These are phyloP conservation scores for Pocota personata DNA, from an alignment of 2,888 invertebrate genomes.

Conservation along the genomic window DNA sequence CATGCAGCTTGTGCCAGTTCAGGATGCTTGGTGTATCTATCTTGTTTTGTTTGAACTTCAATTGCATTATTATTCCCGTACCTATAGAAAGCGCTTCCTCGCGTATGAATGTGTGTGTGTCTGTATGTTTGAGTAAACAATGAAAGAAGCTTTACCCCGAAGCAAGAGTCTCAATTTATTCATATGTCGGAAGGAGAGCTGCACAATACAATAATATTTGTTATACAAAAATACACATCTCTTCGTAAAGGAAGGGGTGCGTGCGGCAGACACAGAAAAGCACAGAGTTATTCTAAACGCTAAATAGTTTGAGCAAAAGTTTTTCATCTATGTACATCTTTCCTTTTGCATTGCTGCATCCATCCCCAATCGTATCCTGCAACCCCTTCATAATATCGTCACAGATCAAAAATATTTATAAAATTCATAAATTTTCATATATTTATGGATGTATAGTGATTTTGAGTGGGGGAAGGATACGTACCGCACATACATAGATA, in stretches of 20 bases:
- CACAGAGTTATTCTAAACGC: constrained; percentile 43
- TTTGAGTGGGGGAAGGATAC: constrained; percentile 18
- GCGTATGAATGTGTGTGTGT: neutral
- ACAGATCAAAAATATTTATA: constrained; percentile 71
- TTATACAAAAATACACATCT: constrained; percentile 64
- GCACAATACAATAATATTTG: constrained; percentile 72
- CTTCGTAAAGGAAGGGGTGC: constrained; percentile 11
- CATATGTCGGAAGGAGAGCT: constrained; percentile 66
- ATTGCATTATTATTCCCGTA: constrained; percentile 67
- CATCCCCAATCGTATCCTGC: neutral
- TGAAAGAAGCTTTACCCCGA: constrained; percentile 70
- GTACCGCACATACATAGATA: constrained; percentile 2
- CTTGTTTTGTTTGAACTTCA: constrained; percentile 72
- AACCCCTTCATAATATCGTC: constrained; percentile 54
- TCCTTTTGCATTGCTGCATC: constrained; percentile 1
- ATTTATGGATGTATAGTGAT: constrained; percentile 39
- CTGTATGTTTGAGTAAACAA: constrained; percentile 65
- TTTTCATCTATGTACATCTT: constrained; percentile 25
- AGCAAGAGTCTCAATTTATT: constrained; percentile 68
- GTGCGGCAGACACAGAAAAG: constrained; percentile 17
- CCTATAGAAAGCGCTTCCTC: constrained; percentile 24
- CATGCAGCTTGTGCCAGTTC: constrained; percentile 54
- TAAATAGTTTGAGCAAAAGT: constrained; percentile 68
- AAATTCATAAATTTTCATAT: constrained; percentile 68
- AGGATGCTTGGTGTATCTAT: constrained; percentile 60